These are phyloP conservation scores for Drosophila mulleri DNA, from an alignment of 2,888 invertebrate species.

Conservation along the genomic window DNA sequence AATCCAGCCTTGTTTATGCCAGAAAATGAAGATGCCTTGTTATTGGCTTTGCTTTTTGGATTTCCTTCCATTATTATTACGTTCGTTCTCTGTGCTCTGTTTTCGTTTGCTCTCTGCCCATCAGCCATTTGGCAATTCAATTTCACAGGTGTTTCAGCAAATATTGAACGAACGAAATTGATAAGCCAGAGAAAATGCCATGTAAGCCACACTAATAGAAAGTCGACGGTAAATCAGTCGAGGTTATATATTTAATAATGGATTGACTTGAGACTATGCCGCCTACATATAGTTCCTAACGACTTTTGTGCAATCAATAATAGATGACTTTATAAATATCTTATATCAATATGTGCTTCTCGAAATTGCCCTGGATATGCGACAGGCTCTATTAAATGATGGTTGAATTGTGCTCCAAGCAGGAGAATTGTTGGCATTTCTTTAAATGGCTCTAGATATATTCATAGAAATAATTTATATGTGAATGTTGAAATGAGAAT, in stretches of 20 bases:
- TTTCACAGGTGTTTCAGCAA: constrained; percentile 57
- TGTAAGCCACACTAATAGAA: constrained; percentile 38
- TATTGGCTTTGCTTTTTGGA: constrained; percentile 46
- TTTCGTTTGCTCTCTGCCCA: constrained; percentile 8
- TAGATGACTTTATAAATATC: constrained; percentile 1
- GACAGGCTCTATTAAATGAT: not conserved
- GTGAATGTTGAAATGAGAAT: too few species aligned
- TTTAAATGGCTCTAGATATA: not conserved
- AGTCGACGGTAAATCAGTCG: constrained; percentile 23
- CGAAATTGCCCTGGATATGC: not conserved
- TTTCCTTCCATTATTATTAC: constrained; percentile 23
- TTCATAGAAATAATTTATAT: not conserved
- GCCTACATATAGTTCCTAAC: not conserved
- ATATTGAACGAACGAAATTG: constrained; percentile 41
- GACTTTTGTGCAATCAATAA: not conserved
- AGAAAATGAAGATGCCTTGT: constrained; percentile 51
- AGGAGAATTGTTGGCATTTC: not conserved
- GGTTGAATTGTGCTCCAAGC: not conserved
- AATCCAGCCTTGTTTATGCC: constrained; percentile 39
- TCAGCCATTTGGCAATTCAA: constrained; percentile 55
- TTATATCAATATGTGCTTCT: not conserved
- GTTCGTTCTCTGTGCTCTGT: not conserved
- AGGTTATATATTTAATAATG: constrained; percentile 14
- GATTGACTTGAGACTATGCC: constrained; percentile 5
- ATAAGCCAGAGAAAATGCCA: constrained; percentile 32